These are phyloP conservation scores for Cydia pomonella DNA, from an alignment of 1,140 invertebrate genomes.

Conservation along the genomic window DNA sequence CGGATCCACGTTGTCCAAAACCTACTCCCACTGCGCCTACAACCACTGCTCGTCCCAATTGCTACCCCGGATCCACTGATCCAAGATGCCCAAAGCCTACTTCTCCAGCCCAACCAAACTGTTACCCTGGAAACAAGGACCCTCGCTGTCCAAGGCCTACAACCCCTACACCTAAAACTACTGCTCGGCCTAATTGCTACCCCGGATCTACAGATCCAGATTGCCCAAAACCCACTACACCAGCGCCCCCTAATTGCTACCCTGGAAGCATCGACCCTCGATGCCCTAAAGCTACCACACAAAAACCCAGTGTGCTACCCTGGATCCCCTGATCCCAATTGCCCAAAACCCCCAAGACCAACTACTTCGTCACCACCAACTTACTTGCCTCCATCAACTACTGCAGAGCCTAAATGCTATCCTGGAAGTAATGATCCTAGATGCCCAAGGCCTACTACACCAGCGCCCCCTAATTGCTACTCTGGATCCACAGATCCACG, in stretches of 20 bases:
- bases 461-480: too few species aligned
- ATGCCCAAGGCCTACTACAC: too few species aligned
- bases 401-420: too few species aligned
- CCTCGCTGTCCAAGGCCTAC: constrained; percentile 56
- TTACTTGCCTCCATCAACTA: too few species aligned
- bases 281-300: constrained; percentile 50
- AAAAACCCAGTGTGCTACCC: too few species aligned
- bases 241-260: constrained; percentile 48
- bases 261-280: constrained; percentile 67
- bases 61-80: constrained; percentile 63
- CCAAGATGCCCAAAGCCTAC: constrained; percentile 36
- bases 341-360: constrained; percentile 50
- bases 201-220: constrained; percentile 70
- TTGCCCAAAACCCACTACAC: constrained; percentile 46
- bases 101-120: constrained; percentile 46
- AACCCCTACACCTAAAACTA: constrained; percentile 32
- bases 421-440: too few species aligned
- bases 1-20: constrained; percentile 62
- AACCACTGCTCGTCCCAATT: constrained; percentile 48
- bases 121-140: constrained; percentile 68
- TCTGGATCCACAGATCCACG: too few species aligned
- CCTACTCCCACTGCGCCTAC: constrained; percentile 42
- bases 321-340: constrained; percentile 68
- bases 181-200: constrained; percentile 53
- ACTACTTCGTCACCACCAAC: too few species aligned